Evolutionary conservation across 2,888 invertebrate genomes (phyloP).

Genomic region (Baronia brevicornis): DNA sequence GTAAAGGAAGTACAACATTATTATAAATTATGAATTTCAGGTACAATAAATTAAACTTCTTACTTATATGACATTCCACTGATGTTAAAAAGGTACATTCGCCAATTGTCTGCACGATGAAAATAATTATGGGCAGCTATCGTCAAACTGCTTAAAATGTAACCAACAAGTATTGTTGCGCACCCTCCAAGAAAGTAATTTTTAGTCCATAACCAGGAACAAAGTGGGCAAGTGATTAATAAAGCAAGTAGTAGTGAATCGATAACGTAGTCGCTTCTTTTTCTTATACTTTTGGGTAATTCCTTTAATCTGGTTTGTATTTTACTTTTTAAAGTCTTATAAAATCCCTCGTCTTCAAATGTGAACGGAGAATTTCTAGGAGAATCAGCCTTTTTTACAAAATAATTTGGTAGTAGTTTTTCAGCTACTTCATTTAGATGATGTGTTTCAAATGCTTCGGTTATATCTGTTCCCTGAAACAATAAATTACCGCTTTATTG

Average conservation of each 20-base stretch:
- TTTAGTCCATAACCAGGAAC: slow-evolving; percentile 44
- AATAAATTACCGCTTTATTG: too few relatives aligned
- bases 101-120: slow-evolving; percentile 85
- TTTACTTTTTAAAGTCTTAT: slow-evolving; percentile 80
- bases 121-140: slow-evolving; percentile 86
- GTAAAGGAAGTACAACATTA: too few relatives aligned
- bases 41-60: slow-evolving; percentile 21
- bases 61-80: slow-evolving; percentile 79
- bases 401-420: slow-evolving; percentile 79
- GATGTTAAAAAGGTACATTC: slow-evolving; percentile 87
- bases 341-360: slow-evolving; percentile 85
- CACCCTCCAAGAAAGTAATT: slow-evolving; percentile 37
- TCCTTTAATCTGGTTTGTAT: slow-evolving; percentile 71
- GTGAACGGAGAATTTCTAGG: slow-evolving; percentile 84
- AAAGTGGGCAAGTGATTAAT: slow-evolving; percentile 35
- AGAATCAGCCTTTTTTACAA: slow-evolving; percentile 75
- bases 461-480: slow-evolving; percentile 79
- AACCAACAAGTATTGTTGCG: slow-evolving; percentile 35
- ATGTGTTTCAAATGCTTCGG: slow-evolving; percentile 78
- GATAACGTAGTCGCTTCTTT: slow-evolving; percentile 46
- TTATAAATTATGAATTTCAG: too few relatives aligned
- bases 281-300: slow-evolving; percentile 50
- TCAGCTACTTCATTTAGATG: slow-evolving; percentile 75
- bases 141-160: slow-evolving; percentile 49
- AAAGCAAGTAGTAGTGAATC: slow-evolving; percentile 40